Base-by-base conservation (phyloP, 2,113 vertebrate species). In the Mandrillus leucophaeus region DNA sequence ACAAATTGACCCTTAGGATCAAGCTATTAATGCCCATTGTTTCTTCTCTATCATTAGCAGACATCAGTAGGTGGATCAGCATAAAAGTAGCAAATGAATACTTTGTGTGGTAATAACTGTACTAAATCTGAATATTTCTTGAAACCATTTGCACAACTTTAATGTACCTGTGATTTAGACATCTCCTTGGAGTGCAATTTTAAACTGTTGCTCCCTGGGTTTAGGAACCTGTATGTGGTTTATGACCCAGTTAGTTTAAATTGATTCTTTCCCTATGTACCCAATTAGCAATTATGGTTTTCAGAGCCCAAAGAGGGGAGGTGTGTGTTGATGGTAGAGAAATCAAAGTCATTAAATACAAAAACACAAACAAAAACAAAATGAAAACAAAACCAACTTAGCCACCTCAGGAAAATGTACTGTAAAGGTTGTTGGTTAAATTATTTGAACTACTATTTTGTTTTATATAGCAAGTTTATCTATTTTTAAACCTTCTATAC, bases 241-340 rank as follows among this genome's bases (percentile, higher is more conserved):
- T 96, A 96, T 96, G 95, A 96, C 75, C 96, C 90, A 90, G 93
- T 97, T 96, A 96, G 87, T 93, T 97, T 97, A 98, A 97, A 97
- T 87, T 73, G 96, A 96, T 96, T 96, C 83, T 85, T 97, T 96
- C 70, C 57, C n/a, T 90, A 61, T 90, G 89, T 96, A 90, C 76
- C 57, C 86, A 96, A 92, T 96, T 97, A 97, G 66, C 95, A 96
- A 82, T 96, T 93, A 93, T 8, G 11, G 30, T 96, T 96, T 95
- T 94, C 70, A 88, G 87, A 97, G 70, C 70, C 87, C 93, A 93
- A 88, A 96, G 72, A 35, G 55, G 70, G 25, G 66, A 85, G 70
- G 35, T 93, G 35, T 84, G 40, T 96, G 70, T 84, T 97, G 87
- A 73, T 89, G 76, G 50, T 95, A 86, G 35, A 86, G 52, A 82